Conservation (phyloP, 1,140 invertebrate genomes). For the Aphelinus atriplicis region DNA sequence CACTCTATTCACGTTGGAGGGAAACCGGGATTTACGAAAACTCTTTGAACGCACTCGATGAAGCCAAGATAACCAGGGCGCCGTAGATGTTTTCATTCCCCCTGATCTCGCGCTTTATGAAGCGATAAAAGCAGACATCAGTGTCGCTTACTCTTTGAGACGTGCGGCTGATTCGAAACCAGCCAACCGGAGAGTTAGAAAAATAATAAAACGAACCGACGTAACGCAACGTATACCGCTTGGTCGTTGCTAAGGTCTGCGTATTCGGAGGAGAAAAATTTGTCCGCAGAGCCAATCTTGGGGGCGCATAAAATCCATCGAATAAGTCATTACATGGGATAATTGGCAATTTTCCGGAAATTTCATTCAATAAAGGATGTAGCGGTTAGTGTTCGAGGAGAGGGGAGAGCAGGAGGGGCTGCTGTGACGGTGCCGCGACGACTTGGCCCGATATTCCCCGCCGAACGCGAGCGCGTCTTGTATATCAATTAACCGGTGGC, state of each 20-base stretch:
- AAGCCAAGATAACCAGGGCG: too few species aligned
- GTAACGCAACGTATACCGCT: background rate
- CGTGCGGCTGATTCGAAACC: background rate
- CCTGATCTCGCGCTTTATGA: background rate
- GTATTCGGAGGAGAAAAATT: background rate
- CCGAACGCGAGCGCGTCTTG: conserved; percentile 12
- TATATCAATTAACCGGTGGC: conserved; percentile 35
- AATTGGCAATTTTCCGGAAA: conserved; percentile 36
- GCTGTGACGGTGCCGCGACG: background rate
- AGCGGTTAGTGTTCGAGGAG: too few species aligned
- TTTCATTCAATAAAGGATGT: conserved; percentile 22
- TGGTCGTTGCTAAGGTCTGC: background rate
- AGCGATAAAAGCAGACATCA: conserved; percentile 21
- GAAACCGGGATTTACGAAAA: too few species aligned
- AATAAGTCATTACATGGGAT: conserved; percentile 10
- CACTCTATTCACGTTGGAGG: too few species aligned
- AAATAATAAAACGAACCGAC: conserved; percentile 2
- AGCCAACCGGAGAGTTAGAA: background rate
- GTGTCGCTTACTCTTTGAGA: background rate
- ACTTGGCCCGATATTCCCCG: conserved; percentile 6
- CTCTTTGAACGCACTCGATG: too few species aligned
- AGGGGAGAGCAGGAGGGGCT: too few species aligned
- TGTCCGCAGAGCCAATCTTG: background rate
- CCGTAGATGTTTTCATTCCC: background rate
- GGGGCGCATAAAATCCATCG: conserved; percentile 15